Base-by-base conservation (phyloP, 1,140 invertebrate genomes). In the Diploscapter pachys region DNA sequence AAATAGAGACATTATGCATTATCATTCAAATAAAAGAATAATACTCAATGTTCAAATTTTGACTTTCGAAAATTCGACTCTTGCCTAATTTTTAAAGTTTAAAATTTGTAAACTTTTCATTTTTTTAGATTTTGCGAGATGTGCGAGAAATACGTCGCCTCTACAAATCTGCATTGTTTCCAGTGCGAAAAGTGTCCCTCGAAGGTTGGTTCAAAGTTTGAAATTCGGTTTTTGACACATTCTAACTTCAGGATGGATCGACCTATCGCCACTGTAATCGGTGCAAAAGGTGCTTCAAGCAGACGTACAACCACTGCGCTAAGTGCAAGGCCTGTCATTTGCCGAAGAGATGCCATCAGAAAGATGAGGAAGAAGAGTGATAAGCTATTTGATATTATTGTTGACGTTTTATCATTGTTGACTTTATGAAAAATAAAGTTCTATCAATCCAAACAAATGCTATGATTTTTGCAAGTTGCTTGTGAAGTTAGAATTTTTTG, bases 111-210 rank as follows among this genome's bases (percentile, higher is more conserved):
- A 31, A 59, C 11, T 50, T 55, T 50, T 6, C 2, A 2, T 13
- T 65, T 65, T 48, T 68, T 61, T 6, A 68, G 66, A 54, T 76
- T 71, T 59, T 76, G 75, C 50, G 62, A 76, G 5, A 51, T 4
- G 6, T 76, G 75, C 13, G 75, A 76, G 72, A 76, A 61, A 8
- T 72, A 57, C n/a, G 75, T 76, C 3, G 59, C 59, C 55, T 63
- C 59, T 51, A 48, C 13, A 4, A 76, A 76, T 65, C 49, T 57
- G 4, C 75, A 76, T 49, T 76, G 75, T 53, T 54, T 54, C 51
- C 54, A 63, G 11, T 76, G 75, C 59, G 51, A 71, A 9, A 57
- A 62, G 31, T 76, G 75, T 11, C 65, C 69, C 4, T 71, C 68
- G 6, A 72, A 52, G 59, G 71, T 72, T 9, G 6, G 63, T 69